These are phyloP conservation scores for Anguilla rostrata DNA, from an alignment of 2,113 vertebrate species.

Conservation along the genomic window DNA sequence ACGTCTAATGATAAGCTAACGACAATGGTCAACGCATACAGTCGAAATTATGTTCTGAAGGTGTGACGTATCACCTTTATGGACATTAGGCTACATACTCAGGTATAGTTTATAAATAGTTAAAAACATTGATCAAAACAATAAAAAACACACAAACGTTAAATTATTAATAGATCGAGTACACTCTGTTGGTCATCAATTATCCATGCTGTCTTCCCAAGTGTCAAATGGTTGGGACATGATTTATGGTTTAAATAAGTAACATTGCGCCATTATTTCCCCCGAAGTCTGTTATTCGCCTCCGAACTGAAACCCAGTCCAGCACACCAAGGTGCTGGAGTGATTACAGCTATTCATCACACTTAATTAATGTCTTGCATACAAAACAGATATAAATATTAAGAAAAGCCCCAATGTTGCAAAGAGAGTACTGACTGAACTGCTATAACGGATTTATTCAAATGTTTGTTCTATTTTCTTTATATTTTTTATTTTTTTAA, in stretches of 20 bases:
- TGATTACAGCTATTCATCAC: constrained; percentile 57
- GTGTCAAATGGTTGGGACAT: constrained; percentile 21
- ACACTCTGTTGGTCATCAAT: background rate
- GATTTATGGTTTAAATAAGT: constrained; percentile 29
- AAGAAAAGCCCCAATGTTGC: background rate
- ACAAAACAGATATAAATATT: constrained; percentile 35
- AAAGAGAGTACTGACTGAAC: background rate
- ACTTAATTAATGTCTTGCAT: constrained; percentile 48
- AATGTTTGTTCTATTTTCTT: background rate
- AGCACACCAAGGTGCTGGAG: constrained; percentile 41
- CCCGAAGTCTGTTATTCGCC: constrained; percentile 45
- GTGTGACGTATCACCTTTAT: too few species aligned
- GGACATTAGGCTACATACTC: background rate
- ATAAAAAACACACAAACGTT: background rate
- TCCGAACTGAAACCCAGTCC: constrained; percentile 51
- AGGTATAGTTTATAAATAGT: background rate
- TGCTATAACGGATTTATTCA: background rate
- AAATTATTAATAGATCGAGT: background rate
- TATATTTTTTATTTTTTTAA: too few species aligned
- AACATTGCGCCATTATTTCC: constrained; percentile 46
- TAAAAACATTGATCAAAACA: background rate
- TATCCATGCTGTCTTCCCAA: background rate
- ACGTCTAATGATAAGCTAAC: too few species aligned
- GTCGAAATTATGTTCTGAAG: too few species aligned
- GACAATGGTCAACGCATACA: too few species aligned